Percentiles rank a stretch among this genome's conserved stretches.
phyloP scores from a whole-genome alignment of 23 tunicate genomes.

The Trididemnum miniatum region DNA sequence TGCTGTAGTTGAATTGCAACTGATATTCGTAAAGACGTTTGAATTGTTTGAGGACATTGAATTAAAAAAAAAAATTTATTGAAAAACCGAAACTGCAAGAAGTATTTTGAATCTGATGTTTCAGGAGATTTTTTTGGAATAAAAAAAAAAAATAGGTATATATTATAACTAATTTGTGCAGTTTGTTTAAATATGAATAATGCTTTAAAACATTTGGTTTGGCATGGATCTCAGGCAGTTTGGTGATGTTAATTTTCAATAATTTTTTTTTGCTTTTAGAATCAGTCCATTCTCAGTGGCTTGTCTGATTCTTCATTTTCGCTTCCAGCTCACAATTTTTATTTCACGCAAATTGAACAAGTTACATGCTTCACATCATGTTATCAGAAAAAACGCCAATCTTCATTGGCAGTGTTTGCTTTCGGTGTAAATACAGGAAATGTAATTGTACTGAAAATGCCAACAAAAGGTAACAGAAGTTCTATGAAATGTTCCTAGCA shows the following conservation, averaged over 20 bases:
- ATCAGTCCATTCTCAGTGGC: slow-evolving; percentile 40
- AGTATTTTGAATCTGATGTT: too few relatives aligned
- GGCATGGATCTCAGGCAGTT: too few relatives aligned
- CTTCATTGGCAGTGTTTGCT: slow-evolving; percentile 27
- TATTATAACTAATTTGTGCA: neutral
- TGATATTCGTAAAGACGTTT: too few relatives aligned
- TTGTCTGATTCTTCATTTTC: slow-evolving; percentile 28
- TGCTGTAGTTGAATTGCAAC: too few relatives aligned
- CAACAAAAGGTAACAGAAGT: slow-evolving; percentile 49
- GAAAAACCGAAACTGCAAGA: too few relatives aligned
- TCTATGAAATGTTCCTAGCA: too few relatives aligned
- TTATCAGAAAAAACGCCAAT: slow-evolving; percentile 6
- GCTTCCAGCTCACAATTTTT: slow-evolving; percentile 34
- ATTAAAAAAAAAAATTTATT: too few relatives aligned
- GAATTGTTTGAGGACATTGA: too few relatives aligned
- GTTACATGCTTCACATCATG: slow-evolving; percentile 4
- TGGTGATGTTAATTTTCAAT: neutral
- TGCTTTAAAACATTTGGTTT: too few relatives aligned
- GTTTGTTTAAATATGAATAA: neutral
- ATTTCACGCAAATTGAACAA: slow-evolving; percentile 56
- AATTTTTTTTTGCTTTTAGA: slow-evolving; percentile 7
- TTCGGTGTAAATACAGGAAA: slow-evolving; percentile 30
- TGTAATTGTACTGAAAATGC: slow-evolving; percentile 50
- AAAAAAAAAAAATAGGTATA: too few relatives aligned
- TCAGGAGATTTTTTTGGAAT: too few relatives aligned